Conservation (phyloP, 2,113 vertebrate species). For the Proterorhinus semilunaris region DNA sequence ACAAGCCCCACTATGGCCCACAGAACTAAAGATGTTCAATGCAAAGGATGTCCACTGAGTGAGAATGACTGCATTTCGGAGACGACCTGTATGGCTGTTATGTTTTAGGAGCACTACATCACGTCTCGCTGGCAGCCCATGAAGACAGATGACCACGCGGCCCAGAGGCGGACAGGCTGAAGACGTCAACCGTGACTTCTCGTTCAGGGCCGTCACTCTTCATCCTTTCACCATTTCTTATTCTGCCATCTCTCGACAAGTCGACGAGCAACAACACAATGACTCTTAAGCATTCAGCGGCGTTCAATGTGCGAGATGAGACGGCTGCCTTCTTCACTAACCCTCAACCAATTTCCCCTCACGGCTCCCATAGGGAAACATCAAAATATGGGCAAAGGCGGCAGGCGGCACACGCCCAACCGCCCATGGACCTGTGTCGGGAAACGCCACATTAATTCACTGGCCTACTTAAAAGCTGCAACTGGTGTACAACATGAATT, state of each 20-base stretch:
- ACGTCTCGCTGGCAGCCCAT: neutral
- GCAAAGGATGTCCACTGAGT: neutral
- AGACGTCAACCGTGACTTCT: conserved; percentile 8
- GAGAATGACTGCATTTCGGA: neutral
- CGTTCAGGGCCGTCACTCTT: conserved; percentile 13
- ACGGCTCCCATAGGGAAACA: conserved; percentile 17
- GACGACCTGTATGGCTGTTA: neutral
- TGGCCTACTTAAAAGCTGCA: neutral
- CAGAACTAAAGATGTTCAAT: neutral
- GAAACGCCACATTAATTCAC: neutral
- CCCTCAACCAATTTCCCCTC: neutral
- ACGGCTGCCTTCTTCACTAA: neutral
- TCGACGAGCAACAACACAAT: neutral
- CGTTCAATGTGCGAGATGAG: neutral
- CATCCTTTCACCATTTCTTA: conserved; percentile 5
- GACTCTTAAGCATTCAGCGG: neutral
- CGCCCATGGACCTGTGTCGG: neutral
- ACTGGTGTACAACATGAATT: neutral
- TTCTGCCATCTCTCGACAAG: conserved; percentile 7
- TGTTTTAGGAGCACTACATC: neutral
- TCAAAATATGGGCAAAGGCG: conserved; percentile 28
- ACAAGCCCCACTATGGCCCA: neutral
- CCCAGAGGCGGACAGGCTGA: neutral
- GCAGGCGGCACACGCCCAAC: conserved; percentile 7
- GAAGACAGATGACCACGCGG: conserved; percentile 2